Base-by-base conservation (phyloP, 2,113 vertebrate species). In the Microcebus murinus region DNA sequence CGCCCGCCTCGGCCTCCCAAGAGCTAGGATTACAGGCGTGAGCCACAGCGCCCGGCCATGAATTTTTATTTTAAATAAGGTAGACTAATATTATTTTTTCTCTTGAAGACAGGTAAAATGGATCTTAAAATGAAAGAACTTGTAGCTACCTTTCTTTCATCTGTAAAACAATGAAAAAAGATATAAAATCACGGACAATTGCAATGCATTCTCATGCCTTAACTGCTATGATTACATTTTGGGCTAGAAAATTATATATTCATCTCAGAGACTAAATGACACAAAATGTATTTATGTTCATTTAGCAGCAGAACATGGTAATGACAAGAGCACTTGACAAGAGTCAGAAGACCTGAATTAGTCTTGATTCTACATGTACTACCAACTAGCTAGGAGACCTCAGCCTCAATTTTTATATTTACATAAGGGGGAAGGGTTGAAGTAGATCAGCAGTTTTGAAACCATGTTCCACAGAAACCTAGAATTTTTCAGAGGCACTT, bases 41-140 rank as follows among this genome's bases (percentile, higher is more conserved):
- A n/a, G n/a, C n/a, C n/a, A n/a, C n/a, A n/a, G n/a, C n/a, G n/a
- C n/a, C n/a, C n/a, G n/a, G n/a, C n/a, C 14, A 76, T 90, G 65
- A 84, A 57, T 77, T 96, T 65, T 82, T 29, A 14, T 81, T 88
- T 93, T 94, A 90, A 91, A 68, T 77, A 70, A 94, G 31, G 21
- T 29, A 13, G 36, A 94, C 42, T 89, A 87, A 88, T 70, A 59
- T 81, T 25, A 70, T 45, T 81, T 71, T 85, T 87, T 89, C 84
- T 92, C 84, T 90, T 73, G 45, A 94, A 95, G 63, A 92, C 27
- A 84, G 7, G 73, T 89, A 90, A 80, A 96, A 76, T 67, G 29
- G 80, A 90, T 94, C 13, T 96, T 76, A 63, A 87, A 91, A 55
- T 17, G 42, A 36, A 81, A 91, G 39, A 94, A 88, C 73, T 83